Evolutionary conservation across 2,113 vertebrate species (phyloP).

Genomic region (Gorsachius goisagi): DNA sequence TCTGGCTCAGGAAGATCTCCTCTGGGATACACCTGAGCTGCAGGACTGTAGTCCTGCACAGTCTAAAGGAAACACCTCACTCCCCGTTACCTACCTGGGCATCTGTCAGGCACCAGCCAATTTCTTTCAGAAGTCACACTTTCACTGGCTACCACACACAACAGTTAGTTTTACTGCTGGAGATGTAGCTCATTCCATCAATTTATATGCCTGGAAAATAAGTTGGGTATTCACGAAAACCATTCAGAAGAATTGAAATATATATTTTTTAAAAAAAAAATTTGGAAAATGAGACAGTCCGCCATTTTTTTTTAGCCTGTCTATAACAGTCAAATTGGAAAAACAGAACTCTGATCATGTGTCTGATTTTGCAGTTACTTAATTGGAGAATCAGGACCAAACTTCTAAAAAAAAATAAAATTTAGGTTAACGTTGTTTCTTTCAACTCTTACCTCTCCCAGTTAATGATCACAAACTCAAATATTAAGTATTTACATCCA

Average conservation of each 20-base stretch:
- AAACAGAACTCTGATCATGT: not conserved
- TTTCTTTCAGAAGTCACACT: not conserved
- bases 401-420: not conserved
- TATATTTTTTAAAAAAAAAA: accelerated
- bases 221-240: not conserved
- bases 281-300: not conserved
- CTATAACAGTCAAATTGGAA: not conserved
- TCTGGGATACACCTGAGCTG: not conserved
- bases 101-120: not conserved
- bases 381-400: not conserved
- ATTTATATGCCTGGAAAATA: not conserved
- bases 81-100: not conserved
- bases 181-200: not conserved
- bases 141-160: not conserved
- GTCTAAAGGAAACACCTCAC: not conserved
- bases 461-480: not conserved
- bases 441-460: not conserved
- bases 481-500: not conserved
- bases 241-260: not conserved
- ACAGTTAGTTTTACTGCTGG: not conserved
- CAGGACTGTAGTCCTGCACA: not conserved
- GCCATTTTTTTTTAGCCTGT: not conserved
- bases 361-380: not conserved
- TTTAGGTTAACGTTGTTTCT: not conserved
- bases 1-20: not conserved